Percentiles rank a stretch among this genome's conserved stretches.
Conservation (phyloP, 2,888 invertebrate genomes). For the Drosophila suboccidentalis region DNA sequence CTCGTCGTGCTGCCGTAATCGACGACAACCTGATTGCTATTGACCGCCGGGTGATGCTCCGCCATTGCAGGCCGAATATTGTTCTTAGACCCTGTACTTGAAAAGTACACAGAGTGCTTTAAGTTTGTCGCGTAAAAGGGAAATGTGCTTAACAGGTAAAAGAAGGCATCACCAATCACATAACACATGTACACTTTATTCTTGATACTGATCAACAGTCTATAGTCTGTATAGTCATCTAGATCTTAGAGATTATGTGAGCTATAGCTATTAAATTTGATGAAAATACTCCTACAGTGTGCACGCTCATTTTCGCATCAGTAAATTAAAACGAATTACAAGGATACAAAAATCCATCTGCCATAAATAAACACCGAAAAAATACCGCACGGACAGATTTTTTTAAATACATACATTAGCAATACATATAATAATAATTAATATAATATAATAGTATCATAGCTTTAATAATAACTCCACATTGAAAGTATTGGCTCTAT, state of each 20-base stretch:
- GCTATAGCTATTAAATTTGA: neutral
- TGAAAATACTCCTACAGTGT: neutral
- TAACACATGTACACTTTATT: neutral
- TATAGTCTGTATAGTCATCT: neutral
- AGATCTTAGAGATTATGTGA: neutral
- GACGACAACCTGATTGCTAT: constrained; percentile 54
- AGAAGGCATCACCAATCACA: neutral
- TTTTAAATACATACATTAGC: too few relatives aligned
- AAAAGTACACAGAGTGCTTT: too few relatives aligned
- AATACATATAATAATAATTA: too few relatives aligned
- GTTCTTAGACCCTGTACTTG: constrained; percentile 8
- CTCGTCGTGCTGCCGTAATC: constrained; percentile 80
- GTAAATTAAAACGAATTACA: neutral
- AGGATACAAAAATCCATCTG: neutral
- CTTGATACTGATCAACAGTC: too few relatives aligned
- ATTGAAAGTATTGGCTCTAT: too few relatives aligned
- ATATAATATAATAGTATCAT: too few relatives aligned
- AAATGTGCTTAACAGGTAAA: neutral
- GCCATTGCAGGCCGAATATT: constrained; percentile 42
- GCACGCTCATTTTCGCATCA: too few relatives aligned
- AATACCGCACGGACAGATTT: too few relatives aligned
- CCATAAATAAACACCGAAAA: too few relatives aligned
- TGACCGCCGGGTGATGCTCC: constrained; percentile 58
- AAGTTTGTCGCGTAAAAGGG: neutral
- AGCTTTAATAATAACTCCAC: too few relatives aligned